Evolutionary conservation across 2,888 invertebrate genomes (phyloP).

Genomic region (Sabellastarte sp.): DNA sequence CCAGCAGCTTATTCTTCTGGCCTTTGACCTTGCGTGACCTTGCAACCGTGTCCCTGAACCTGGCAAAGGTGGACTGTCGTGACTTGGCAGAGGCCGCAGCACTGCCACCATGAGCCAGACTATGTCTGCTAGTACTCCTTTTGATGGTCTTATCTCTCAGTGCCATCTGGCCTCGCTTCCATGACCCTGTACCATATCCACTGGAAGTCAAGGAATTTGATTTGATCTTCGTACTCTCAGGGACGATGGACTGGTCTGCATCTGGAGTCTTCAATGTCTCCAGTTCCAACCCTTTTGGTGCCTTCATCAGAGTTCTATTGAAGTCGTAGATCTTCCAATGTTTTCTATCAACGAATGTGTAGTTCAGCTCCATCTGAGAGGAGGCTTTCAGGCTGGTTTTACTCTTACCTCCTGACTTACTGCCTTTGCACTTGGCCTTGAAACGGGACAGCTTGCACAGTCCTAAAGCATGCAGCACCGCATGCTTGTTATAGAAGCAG

Average conservation of each 20-base stretch:
- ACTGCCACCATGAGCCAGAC: too few species aligned
- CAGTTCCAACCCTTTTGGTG: too few species aligned
- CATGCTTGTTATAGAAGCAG: conserved; percentile 1
- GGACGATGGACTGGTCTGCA: too few species aligned
- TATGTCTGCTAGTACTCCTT: not conserved
- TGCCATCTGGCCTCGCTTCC: too few species aligned
- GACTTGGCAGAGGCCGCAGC: not conserved
- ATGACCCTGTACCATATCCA: too few species aligned
- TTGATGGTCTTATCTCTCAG: too few species aligned
- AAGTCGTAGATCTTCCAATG: not conserved
- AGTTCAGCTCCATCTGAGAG: not conserved
- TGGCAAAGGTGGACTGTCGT: not conserved
- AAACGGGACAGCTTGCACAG: not conserved
- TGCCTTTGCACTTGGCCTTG: not conserved
- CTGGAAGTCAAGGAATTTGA: too few species aligned
- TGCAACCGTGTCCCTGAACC: too few species aligned
- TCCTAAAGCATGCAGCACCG: not conserved
- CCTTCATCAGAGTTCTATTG: not conserved
- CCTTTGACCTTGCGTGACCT: not conserved
- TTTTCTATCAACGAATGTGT: not conserved
- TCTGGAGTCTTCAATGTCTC: too few species aligned
- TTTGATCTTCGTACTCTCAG: too few species aligned
- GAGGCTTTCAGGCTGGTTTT: too few species aligned
- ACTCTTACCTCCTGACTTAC: not conserved
- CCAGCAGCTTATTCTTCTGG: conserved; percentile 1